phyloP scores from a whole-genome alignment of 2,797 vertebrate genomes.

The Sebastes iracundus region DNA sequence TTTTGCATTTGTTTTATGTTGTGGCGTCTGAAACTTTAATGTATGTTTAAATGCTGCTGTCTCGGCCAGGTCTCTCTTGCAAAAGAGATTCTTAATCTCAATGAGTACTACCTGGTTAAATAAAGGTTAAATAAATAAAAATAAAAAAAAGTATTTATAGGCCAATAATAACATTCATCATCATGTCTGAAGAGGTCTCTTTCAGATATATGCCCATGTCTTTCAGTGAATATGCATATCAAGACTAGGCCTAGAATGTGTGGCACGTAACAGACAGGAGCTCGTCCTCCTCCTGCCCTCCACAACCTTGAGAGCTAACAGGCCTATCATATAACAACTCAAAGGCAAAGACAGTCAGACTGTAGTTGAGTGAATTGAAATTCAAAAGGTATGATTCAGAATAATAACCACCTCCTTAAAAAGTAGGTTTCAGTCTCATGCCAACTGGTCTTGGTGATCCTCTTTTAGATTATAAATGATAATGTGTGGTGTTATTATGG shows the following conservation, averaged over 20 bases:
- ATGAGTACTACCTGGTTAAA: too few species aligned
- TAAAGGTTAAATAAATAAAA: too few species aligned
- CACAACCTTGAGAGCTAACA: conserved; percentile 16
- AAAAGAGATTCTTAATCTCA: too few species aligned
- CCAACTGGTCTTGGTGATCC: background rate
- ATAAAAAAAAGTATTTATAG: too few species aligned
- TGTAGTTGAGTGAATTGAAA: background rate
- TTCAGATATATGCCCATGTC: background rate
- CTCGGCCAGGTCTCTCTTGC: too few species aligned
- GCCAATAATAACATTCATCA: background rate
- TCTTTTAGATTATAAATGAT: background rate
- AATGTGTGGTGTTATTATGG: background rate
- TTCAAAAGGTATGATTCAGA: background rate
- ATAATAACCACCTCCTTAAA: background rate
- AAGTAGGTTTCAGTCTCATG: background rate
- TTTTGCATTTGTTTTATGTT: too few species aligned
- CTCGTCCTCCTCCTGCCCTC: background rate
- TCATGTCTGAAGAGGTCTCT: background rate
- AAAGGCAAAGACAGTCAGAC: background rate
- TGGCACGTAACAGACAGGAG: background rate
- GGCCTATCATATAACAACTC: conserved; percentile 11
- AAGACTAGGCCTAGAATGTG: background rate
- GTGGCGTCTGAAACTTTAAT: too few species aligned
- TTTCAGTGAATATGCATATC: background rate
- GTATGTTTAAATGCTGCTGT: too few species aligned